Conservation (phyloP, 2,888 invertebrate species). For the Nasonovia ribisnigri region DNA sequence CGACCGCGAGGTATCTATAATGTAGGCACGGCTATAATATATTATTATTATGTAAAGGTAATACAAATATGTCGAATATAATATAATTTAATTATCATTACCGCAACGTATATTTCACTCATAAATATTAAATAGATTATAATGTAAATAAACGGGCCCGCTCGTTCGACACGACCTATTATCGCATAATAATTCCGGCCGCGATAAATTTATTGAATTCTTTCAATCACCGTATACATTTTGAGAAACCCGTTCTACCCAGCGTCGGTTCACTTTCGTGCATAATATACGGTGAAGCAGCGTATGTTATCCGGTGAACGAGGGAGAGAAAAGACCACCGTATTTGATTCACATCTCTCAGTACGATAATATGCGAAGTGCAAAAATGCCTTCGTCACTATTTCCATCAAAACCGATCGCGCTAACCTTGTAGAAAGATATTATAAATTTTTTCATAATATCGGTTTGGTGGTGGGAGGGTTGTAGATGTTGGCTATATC, state of each 20-base stretch:
- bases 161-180: background rate
- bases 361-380: background rate
- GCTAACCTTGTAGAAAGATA: background rate
- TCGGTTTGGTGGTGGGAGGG: background rate
- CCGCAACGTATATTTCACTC: background rate
- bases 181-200: background rate
- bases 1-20: background rate
- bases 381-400: background rate
- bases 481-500: background rate
- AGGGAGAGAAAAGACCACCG: background rate
- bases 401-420: background rate
- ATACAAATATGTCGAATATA: background rate
- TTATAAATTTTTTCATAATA: background rate
- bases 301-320: background rate
- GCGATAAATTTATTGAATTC: background rate
- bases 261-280: background rate
- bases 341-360: background rate
- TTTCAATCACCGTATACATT: background rate
- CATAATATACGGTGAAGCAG: background rate
- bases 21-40: background rate
- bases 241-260: background rate
- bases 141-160: background rate
- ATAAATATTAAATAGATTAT: conserved; percentile 12
- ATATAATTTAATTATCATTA: conserved; percentile 1
- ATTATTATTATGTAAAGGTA: background rate